Base-by-base conservation (phyloP, 1,140 invertebrate species). In the Drosophila busckii region DNA sequence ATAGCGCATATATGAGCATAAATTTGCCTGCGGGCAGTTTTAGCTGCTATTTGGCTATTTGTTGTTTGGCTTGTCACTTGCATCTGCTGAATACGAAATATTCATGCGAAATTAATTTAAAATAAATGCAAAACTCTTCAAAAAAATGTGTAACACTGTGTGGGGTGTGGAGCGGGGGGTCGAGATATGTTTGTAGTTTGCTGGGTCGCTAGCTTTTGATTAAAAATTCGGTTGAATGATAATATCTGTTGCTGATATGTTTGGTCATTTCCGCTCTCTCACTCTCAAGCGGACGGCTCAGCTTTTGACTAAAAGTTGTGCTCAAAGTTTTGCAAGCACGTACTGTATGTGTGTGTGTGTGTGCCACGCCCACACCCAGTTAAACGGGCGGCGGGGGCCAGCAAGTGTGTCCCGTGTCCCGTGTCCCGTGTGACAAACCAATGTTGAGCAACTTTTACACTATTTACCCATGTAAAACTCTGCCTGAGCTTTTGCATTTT, bases 381-480 rank as follows among this genome's bases (percentile, higher is more conserved):
- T 15, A 5, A 12, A 8, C 9, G 22, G 19, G 19, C 9, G 1
- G 19, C n/a, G n/a, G 2, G 15, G n/a, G n/a, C n/a, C n/a, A n/a
- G n/a, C n/a, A n/a, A n/a, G n/a, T n/a, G n/a, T n/a, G n/a, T 10
- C 16, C 10, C 13, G 8, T 16, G 7, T 13, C 23, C 13, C 7
- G 7, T 8, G 9, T 12, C 8, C 8, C 28, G 17, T 17, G 23
- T 56, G 54, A 9, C 28, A 46, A 41, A 38, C 8, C 46, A 32
- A 35, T 58, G 41, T 28, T 22, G 26, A 22, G 26, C 48, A 60
- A 69, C 45, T 56, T 66, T 62, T 66, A 44, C 68, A 67, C 71
- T 78, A 78, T 80, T 68, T 68, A 73, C 40, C 48, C 61, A 70
- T 76, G 71, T 54, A 46, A 50, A 67, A 54, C 58, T 62, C 15